Evolutionary conservation across 2,113 vertebrate genomes (phyloP), one percentile per base, ranked within the genome.

Genomic region (Corapipo altera): DNA sequence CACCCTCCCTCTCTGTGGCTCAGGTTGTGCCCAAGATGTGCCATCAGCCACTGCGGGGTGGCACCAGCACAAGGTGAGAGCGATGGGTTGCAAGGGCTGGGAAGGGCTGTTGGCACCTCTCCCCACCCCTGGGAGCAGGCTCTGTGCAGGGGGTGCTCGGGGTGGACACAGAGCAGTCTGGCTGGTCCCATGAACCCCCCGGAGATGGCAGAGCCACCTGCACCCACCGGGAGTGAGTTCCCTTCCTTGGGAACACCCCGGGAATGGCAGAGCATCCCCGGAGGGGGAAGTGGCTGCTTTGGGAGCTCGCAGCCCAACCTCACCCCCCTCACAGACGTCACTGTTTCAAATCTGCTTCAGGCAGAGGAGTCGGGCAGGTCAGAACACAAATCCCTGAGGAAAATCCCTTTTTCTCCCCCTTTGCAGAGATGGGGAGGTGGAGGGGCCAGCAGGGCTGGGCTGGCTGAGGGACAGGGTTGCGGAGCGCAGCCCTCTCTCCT

Each of bases 361-460:
- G 17, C 69, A 51, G 30, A 57, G 1, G 7, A 83, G 27, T 23
- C 20, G 62, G 55, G 16, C 35, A 59, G 35, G 27, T 17, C 37
- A 64, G 48, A 33, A 62, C 46, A 24, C 9, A 0, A 0, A 6
- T 27, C 21, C 59, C 33, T 33, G 27, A 13, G 44, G 27, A 72
- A 79, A 75, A 51, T 5, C 4, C 24, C 6, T 3, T 3, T 13
- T 49, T 9, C 1, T 1, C 2, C 6, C 8, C 10, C 6, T 20
- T 19, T 10, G 8, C 30, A n/a, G 54, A 22, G 71, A 4, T 5
- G 46, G 6, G 15, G 32, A 2, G n/a, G 30, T 4, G 51, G 24
- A 13, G 37, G 9, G n/a, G 14, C 22, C 44, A 27, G 41, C 61
- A 28, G 67, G 44, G 13, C 37, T 59, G 5, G 85, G 30, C 18